phyloP scores from a whole-genome alignment of 2,113 vertebrate genomes.

The Cyphomyrus plagiostoma region DNA sequence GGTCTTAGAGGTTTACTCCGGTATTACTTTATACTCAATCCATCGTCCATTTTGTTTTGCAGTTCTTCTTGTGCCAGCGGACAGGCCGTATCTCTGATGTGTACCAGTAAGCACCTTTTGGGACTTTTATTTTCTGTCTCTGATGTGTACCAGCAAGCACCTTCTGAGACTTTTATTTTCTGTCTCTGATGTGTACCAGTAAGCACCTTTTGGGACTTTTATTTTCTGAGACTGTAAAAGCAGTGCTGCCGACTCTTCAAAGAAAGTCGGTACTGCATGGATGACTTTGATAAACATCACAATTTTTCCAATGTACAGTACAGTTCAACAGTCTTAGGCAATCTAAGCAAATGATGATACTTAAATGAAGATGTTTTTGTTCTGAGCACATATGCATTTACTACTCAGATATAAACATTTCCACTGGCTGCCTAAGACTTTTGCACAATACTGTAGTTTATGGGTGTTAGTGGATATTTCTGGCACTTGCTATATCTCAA shows the following conservation, averaged over 20 bases:
- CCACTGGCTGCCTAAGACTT: no score
- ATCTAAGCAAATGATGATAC: no score
- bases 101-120: constrained; percentile 47
- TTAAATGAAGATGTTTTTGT: no score
- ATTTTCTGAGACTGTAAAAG: neutral
- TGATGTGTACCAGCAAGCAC: constrained; percentile 57
- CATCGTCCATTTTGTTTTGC: constrained; percentile 14
- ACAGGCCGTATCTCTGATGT: constrained; percentile 51
- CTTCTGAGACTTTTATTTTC: neutral
- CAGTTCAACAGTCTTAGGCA: no score
- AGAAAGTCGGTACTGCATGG: neutral
- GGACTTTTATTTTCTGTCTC: constrained; percentile 24
- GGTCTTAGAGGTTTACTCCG: neutral
- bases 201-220: constrained; percentile 23
- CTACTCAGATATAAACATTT: no score
- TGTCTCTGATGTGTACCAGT: constrained; percentile 57
- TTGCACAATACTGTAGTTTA: neutral
- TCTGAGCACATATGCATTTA: no score
- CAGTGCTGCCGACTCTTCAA: neutral
- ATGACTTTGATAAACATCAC: neutral
- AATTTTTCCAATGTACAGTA: neutral
- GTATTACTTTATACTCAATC: neutral
- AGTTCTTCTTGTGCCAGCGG: constrained; percentile 48
- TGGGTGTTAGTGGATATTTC: neutral
- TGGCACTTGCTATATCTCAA: neutral